A percentile compares a stretch with the other conserved stretches of the same genome.
Evolutionary conservation across 2,888 invertebrate species (phyloP).

Genomic region (Brachyptera putata): DNA sequence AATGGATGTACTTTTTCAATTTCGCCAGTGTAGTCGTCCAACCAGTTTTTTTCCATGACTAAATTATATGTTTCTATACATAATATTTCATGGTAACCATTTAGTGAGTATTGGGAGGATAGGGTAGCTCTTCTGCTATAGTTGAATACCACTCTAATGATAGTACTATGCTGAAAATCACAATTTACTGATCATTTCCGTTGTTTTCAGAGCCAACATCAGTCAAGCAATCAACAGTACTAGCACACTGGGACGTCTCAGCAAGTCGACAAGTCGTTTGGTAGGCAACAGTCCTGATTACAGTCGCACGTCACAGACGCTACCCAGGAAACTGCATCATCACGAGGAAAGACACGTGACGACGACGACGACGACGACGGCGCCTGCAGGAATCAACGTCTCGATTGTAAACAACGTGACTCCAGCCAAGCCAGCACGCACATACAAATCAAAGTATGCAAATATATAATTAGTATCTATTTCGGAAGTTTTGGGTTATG

Average conservation of each 20-base stretch:
- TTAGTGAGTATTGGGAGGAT: no score
- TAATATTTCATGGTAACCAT: no score
- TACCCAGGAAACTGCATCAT: constrained; percentile 59
- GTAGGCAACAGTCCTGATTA: constrained; percentile 43
- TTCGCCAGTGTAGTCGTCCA: no score
- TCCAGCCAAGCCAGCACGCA: constrained; percentile 73
- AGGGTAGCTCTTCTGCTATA: no score
- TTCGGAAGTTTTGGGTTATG: no score
- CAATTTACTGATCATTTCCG: no score
- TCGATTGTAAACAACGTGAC: constrained; percentile 43
- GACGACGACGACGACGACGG: constrained; percentile 15
- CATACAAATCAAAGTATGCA: constrained; percentile 58
- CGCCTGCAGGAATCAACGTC: constrained; percentile 39
- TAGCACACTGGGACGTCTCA: constrained; percentile 74
- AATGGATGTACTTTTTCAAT: no score
- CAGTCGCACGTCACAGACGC: constrained; percentile 53
- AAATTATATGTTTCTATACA: no score
- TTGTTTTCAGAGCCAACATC: neutral
- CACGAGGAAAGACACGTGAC: constrained; percentile 30
- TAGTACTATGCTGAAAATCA: no score
- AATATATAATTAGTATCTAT: no score
- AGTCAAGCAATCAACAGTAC: constrained; percentile 8
- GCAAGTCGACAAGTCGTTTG: constrained; percentile 74
- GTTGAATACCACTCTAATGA: no score
- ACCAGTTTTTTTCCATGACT: no score